A percentile compares a stretch with the other conserved stretches of the same genome.
phyloP scores from a whole-genome alignment of 2,888 invertebrate genomes.

The Thecocarcelia acutangulata region DNA sequence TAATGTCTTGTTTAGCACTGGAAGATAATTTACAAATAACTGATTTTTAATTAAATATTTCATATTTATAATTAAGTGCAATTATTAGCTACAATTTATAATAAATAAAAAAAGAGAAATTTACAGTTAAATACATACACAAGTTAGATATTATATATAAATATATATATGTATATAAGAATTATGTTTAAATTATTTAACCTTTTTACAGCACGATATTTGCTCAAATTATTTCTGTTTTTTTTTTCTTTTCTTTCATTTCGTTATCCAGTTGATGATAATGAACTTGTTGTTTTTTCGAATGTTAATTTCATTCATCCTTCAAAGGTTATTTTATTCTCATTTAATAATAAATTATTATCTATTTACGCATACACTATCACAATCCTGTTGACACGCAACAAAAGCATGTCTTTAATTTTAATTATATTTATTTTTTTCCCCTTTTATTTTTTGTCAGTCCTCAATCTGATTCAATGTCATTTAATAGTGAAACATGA shows the following conservation, averaged over 20 bases:
- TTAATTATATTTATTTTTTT: constrained; percentile 36
- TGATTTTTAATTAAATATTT: constrained; percentile 53
- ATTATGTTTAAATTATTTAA: constrained; percentile 29
- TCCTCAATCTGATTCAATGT: constrained; percentile 52
- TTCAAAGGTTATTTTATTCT: constrained; percentile 61
- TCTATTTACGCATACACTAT: constrained; percentile 79
- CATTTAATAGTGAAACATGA: constrained; percentile 7
- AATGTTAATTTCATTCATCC: constrained; percentile 32
- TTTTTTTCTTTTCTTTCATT: no score
- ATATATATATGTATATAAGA: background rate
- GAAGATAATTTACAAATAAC: constrained; percentile 63
- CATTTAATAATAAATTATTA: constrained; percentile 75
- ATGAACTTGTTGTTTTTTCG: background rate
- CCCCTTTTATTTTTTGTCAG: constrained; percentile 35
- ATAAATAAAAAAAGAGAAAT: constrained; percentile 19
- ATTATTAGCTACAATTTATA: constrained; percentile 46
- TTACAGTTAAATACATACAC: constrained; percentile 28
- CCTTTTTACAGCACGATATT: constrained; percentile 38
- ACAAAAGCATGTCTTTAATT: constrained; percentile 49
- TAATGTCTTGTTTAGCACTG: constrained; percentile 64
- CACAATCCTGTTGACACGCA: constrained; percentile 75
- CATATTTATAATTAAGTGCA: constrained; percentile 50
- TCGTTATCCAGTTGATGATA: background rate
- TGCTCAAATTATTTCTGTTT: background rate
- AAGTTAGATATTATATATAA: no score